Base-by-base conservation (phyloP, 1,140 invertebrate species). In the Drosophila nigromelanica region DNA sequence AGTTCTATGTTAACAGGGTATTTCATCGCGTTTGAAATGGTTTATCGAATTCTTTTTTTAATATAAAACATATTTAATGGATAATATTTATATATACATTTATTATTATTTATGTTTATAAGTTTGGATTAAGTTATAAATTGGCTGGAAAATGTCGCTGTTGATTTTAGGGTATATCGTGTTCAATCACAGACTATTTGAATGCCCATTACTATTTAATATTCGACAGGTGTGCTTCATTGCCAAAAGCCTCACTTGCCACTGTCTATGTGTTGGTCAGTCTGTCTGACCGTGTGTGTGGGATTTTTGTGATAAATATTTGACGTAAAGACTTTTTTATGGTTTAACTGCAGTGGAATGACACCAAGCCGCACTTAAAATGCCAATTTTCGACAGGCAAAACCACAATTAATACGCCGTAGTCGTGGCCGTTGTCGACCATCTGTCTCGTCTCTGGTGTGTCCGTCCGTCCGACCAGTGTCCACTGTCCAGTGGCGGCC, bases 351-450 rank as follows among this genome's bases (percentile, higher is more conserved):
- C 58, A 83, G 67, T 63, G 63, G 54, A 79, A 80, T 68, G 78
- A 83, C 76, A 80, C 86, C 83, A 89, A 87, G 82, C 82, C 83
- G 83, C 82, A 89, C 83, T 89, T 89, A 82, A 87, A 87, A 87
- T 89, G 83, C 67, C 82, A 87, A 87, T 87, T 89, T 80, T 87
- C 83, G 77, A 80, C 83, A 73, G 76, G 50, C 78, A 74, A 86
- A 89, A 89, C 82, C 82, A 87, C 82, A 87, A 89, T 87, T 87
- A 87, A 87, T 87, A 87, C 83, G 74, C 79, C 72, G 68, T 66
- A 73, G 71, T 54, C 55, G 27, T 14, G 4, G 45, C 33, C 14
- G 14, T 35, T 37, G 39, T 14, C 48, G 51, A 5, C 15, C 35
- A 37, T 40, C 54, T 27, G 43, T 60, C 42, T 8, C 30, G n/a